A percentile compares a stretch with the other conserved stretches of the same genome.
Conservation (phyloP, 2,888 invertebrate genomes). For the Caenorhabditis japonica region DNA sequence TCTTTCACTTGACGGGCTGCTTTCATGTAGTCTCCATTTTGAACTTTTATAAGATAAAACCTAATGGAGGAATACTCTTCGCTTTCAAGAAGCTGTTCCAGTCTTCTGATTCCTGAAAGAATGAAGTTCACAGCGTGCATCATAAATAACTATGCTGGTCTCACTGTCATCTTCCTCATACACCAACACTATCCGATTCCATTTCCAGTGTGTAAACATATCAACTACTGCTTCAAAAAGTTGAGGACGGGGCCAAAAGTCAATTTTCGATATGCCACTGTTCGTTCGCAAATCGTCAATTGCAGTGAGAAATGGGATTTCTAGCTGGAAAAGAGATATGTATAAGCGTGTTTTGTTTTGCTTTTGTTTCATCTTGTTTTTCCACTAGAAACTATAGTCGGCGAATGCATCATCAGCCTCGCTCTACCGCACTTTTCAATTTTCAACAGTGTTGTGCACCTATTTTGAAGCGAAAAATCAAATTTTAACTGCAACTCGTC, state of each 20-base stretch:
- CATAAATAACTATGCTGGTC: not conserved
- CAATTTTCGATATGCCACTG: constrained; percentile 53
- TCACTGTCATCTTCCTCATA: constrained; percentile 71
- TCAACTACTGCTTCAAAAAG: constrained; percentile 73
- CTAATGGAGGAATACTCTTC: constrained; percentile 70
- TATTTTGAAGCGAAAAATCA: too few species aligned
- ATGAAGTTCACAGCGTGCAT: not conserved
- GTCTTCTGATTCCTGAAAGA: constrained; percentile 65
- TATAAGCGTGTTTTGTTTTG: not conserved
- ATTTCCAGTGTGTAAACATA: constrained; percentile 74
- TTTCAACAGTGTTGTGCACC: too few species aligned
- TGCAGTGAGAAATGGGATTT: constrained; percentile 71
- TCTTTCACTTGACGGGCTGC: constrained; percentile 74
- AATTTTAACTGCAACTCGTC: too few species aligned
- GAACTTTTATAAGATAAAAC: constrained; percentile 72
- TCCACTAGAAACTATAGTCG: too few species aligned
- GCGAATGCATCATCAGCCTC: too few species aligned
- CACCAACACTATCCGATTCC: constrained; percentile 74
- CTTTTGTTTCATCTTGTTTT: too few species aligned
- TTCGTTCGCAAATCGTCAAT: constrained; percentile 65
- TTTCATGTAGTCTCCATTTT: constrained; percentile 69
- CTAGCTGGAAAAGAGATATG: constrained; percentile 61
- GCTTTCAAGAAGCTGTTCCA: constrained; percentile 72
- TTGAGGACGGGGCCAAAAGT: constrained; percentile 73
- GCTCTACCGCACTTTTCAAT: too few species aligned